phyloP scores from a whole-genome alignment of 1,140 invertebrate species.

The Parasteatoda tepidariorum region DNA sequence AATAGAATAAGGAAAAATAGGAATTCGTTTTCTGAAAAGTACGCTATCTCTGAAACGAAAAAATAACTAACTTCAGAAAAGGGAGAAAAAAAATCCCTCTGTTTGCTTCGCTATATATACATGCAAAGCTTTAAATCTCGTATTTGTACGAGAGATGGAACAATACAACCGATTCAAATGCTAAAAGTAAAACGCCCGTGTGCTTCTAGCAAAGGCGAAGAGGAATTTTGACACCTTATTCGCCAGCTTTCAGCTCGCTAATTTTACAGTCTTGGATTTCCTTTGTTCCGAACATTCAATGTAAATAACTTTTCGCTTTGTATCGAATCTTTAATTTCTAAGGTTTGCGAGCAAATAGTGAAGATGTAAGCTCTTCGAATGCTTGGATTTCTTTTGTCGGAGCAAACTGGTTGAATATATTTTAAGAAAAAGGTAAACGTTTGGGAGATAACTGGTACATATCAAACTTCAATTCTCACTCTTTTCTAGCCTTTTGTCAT shows the following conservation, averaged over 20 bases:
- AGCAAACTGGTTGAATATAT: not conserved
- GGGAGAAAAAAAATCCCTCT: too few species aligned
- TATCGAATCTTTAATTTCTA: constrained; percentile 40
- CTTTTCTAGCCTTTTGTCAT: not conserved
- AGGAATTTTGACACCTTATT: constrained; percentile 39
- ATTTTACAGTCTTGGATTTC: constrained; percentile 34
- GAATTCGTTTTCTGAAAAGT: not conserved
- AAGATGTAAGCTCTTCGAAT: too few species aligned
- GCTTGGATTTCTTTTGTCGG: not conserved
- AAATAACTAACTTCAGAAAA: too few species aligned
- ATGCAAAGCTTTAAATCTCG: constrained; percentile 41
- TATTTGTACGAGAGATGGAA: constrained; percentile 47
- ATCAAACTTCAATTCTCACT: too few species aligned
- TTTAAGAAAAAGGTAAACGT: not conserved
- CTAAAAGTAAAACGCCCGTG: not conserved
- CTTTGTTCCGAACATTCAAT: constrained; percentile 40
- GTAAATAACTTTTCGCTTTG: constrained; percentile 49
- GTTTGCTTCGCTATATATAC: constrained; percentile 14
- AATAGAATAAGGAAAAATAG: constrained; percentile 39
- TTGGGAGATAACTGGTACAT: too few species aligned
- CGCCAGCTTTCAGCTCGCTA: constrained; percentile 9
- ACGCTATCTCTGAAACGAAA: too few species aligned
- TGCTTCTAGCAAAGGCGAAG: too few species aligned
- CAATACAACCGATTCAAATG: constrained; percentile 41
- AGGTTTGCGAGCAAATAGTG: not conserved